A percentile compares a stretch with the other conserved stretches of the same genome.
phyloP scores from a whole-genome alignment of 2,113 vertebrate species.

The Mirza zaza region DNA sequence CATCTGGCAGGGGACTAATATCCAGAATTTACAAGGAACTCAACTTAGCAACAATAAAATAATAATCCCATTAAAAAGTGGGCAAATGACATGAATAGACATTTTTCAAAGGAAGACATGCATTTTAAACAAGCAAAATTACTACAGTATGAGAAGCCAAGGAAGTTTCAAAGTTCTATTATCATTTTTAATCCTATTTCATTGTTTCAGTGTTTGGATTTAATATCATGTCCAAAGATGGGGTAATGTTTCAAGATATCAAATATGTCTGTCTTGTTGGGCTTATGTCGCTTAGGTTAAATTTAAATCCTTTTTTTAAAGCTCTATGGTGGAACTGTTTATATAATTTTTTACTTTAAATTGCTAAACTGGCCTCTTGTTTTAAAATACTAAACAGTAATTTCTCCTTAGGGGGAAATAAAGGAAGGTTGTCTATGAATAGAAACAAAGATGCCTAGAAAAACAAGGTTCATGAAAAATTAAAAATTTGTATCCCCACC shows the following conservation, averaged over 20 bases:
- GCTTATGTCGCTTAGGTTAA: background rate
- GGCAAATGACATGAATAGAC: no score
- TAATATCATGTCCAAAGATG: background rate
- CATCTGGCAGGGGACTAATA: no score
- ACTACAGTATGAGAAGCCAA: background rate
- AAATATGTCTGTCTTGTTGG: background rate
- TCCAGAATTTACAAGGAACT: no score
- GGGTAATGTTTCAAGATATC: background rate
- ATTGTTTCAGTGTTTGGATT: constrained; percentile 6
- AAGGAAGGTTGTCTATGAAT: background rate
- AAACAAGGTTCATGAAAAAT: background rate
- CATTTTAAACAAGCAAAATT: background rate
- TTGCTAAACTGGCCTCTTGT: background rate
- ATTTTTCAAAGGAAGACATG: no score
- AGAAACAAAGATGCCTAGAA: background rate
- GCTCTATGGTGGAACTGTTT: background rate
- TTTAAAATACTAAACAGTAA: constrained; percentile 2
- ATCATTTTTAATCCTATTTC: background rate
- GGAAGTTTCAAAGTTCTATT: background rate
- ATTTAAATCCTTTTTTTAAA: background rate
- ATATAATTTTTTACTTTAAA: background rate
- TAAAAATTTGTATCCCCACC: background rate
- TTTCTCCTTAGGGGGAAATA: background rate
- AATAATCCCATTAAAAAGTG: no score
- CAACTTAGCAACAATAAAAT: no score